Conservation (phyloP, 2,888 invertebrate genomes). For the Xestia xanthographa region DNA sequence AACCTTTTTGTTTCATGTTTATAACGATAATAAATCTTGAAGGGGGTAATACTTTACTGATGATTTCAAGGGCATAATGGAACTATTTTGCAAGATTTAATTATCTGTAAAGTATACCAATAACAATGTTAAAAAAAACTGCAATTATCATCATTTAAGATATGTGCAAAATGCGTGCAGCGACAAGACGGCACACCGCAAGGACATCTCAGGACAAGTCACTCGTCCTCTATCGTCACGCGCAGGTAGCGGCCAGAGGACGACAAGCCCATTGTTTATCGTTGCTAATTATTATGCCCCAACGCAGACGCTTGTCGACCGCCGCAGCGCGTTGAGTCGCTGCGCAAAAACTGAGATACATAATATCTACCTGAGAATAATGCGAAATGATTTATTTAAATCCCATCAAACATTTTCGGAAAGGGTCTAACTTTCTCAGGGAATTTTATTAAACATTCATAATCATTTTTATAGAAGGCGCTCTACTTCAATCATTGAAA, state of each 20-base stretch:
- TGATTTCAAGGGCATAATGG: conserved; percentile 5
- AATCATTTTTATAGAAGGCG: conserved; percentile 65
- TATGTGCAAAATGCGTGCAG: conserved; percentile 76
- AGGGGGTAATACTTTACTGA: background rate
- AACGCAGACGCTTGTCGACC: conserved; percentile 85
- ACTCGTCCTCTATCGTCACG: conserved; percentile 87
- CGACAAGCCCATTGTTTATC: conserved; percentile 90
- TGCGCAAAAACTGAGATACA: conserved; percentile 82
- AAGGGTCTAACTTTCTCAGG: conserved; percentile 10
- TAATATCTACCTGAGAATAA: conserved; percentile 78
- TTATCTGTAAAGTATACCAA: background rate
- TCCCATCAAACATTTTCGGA: conserved; percentile 20
- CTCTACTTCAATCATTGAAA: conserved; percentile 78
- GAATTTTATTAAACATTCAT: conserved; percentile 40
- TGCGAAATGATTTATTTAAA: conserved; percentile 66
- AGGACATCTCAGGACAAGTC: conserved; percentile 87
- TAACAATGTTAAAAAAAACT: conserved; percentile 19
- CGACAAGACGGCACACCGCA: conserved; percentile 70
- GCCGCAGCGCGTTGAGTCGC: conserved; percentile 73
- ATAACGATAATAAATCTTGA: background rate
- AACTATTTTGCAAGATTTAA: background rate
- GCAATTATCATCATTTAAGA: conserved; percentile 52
- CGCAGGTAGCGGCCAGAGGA: conserved; percentile 89
- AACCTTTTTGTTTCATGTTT: conserved; percentile 11
- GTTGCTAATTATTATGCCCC: conserved; percentile 89